Evolutionary conservation across 2,888 invertebrate genomes (phyloP).

Genomic region (Epinotia bilunana): DNA sequence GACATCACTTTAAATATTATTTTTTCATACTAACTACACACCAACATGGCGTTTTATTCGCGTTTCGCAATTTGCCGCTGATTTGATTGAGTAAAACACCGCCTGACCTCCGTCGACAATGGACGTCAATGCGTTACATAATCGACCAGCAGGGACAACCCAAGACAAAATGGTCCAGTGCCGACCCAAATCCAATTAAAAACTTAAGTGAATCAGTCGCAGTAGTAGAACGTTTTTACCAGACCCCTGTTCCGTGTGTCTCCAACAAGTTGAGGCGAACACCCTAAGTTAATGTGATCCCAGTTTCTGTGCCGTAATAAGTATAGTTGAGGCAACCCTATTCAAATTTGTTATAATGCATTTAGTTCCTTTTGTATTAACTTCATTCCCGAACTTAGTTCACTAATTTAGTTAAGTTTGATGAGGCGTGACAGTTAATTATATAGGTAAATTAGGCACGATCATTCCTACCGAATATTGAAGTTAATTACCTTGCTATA

Average conservation of each 20-base stretch:
- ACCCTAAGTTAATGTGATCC: conserved; percentile 43
- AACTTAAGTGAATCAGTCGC: neutral
- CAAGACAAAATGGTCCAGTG: too few species aligned
- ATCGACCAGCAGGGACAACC: too few species aligned
- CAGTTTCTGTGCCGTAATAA: conserved; percentile 36
- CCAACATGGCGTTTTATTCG: too few species aligned
- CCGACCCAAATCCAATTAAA: too few species aligned
- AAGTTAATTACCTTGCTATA: too few species aligned
- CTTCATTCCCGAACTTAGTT: conserved; percentile 25
- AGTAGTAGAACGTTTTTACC: neutral
- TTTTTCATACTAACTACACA: too few species aligned
- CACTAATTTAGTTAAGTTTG: conserved; percentile 17
- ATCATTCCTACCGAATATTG: neutral
- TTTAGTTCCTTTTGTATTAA: conserved; percentile 27
- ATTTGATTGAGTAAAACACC: too few species aligned
- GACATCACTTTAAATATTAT: too few species aligned
- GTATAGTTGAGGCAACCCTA: conserved; percentile 37
- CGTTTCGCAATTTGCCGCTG: too few species aligned
- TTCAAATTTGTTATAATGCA: conserved; percentile 40
- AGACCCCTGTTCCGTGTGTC: conserved; percentile 5
- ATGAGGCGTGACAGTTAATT: neutral
- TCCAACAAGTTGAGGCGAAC: conserved; percentile 25
- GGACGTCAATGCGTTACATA: too few species aligned
- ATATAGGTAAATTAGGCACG: neutral
- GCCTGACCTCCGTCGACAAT: too few species aligned